These are phyloP conservation scores for Crematogaster levior DNA, from an alignment of 2,888 invertebrate genomes.

Conservation along the genomic window DNA sequence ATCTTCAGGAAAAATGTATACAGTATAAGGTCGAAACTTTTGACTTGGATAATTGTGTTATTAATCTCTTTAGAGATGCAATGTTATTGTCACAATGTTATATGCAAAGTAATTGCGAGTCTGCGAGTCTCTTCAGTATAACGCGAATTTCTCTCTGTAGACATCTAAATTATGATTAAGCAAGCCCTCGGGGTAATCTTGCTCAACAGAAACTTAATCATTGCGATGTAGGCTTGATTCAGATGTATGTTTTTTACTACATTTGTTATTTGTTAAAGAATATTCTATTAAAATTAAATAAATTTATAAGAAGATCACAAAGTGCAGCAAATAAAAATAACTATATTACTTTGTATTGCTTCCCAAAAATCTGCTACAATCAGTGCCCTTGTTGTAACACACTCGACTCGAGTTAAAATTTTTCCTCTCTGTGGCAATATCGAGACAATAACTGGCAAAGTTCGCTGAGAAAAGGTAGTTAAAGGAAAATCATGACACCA, in stretches of 20 bases:
- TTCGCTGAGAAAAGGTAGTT: neutral
- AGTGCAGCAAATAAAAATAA: neutral
- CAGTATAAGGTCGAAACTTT: slow-evolving; percentile 19
- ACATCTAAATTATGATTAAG: slow-evolving; percentile 44
- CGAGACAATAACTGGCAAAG: neutral
- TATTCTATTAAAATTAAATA: neutral
- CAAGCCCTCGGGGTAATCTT: neutral
- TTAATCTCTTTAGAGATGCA: slow-evolving; percentile 11
- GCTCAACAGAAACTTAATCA: slow-evolving; percentile 17
- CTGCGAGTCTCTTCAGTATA: neutral
- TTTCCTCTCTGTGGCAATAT: neutral
- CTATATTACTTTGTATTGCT: too few relatives aligned
- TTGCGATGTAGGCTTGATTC: neutral
- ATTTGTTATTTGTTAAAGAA: neutral
- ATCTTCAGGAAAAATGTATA: neutral
- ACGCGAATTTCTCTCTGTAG: slow-evolving; percentile 24
- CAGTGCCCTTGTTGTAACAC: neutral
- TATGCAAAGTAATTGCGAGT: slow-evolving; percentile 11
- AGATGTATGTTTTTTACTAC: neutral
- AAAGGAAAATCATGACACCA: slow-evolving; percentile 23
- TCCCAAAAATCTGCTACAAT: neutral
- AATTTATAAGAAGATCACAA: neutral
- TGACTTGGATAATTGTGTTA: neutral
- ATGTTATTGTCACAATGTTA: neutral
- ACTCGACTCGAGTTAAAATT: neutral